Conservation (phyloP, 2,888 invertebrate species). For the Norana najaformis region DNA sequence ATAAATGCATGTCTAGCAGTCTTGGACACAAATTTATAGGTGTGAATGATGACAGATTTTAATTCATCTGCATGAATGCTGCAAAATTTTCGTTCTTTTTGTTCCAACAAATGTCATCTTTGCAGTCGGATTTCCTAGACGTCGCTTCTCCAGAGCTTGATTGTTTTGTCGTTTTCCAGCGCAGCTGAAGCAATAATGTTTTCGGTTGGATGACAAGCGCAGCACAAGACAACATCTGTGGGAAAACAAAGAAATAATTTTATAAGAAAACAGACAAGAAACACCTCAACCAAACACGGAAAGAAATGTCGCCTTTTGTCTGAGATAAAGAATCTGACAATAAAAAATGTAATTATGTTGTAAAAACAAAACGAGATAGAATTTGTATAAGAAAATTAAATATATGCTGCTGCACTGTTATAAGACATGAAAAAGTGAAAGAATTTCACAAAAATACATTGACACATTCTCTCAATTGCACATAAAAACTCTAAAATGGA, state of each 20-base stretch:
- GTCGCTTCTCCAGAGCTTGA: conserved; percentile 97
- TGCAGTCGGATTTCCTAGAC: conserved; percentile 38
- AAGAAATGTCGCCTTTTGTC: too few species aligned
- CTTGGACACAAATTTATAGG: background rate
- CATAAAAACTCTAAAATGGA: background rate
- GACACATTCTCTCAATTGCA: background rate
- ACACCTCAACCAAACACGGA: too few species aligned
- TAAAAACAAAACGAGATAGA: too few species aligned
- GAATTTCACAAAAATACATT: too few species aligned
- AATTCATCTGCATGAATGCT: background rate
- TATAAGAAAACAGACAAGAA: background rate
- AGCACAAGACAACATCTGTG: conserved; percentile 83
- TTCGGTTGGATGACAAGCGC: conserved; percentile 97
- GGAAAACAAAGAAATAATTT: conserved; percentile 27
- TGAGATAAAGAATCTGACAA: too few species aligned
- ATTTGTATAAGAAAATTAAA: too few species aligned
- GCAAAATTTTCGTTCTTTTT: background rate
- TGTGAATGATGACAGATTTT: background rate
- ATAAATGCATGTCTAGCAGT: background rate
- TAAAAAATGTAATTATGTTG: too few species aligned
- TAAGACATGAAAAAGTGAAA: too few species aligned
- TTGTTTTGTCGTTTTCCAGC: conserved; percentile 96
- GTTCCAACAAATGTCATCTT: background rate
- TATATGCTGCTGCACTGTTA: background rate
- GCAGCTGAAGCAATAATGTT: conserved; percentile 99